Evolutionary conservation across 2,888 invertebrate species (phyloP).

Genomic region (Epicampocera succincta): DNA sequence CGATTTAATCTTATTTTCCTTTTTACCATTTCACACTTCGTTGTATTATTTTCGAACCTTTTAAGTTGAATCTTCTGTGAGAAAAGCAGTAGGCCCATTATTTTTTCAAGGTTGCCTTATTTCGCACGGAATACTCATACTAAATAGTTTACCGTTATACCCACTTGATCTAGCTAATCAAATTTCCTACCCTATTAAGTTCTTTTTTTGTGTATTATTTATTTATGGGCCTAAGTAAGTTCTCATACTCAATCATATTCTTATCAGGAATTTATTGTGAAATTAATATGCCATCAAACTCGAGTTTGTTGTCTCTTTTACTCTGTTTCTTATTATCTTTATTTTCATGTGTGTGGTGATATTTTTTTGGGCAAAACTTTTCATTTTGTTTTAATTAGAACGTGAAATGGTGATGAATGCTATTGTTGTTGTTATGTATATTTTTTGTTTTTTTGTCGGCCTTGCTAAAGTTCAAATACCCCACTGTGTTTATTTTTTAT

Average conservation of each 20-base stretch:
- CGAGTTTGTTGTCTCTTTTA: neutral
- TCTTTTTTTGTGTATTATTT: too few relatives aligned
- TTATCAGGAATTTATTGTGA: conserved; percentile 40
- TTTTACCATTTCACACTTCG: too few relatives aligned
- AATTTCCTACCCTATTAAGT: too few relatives aligned
- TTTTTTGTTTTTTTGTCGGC: conserved; percentile 55
- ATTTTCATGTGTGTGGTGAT: conserved; percentile 12
- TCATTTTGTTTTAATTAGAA: conserved; percentile 68
- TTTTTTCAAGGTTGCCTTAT: too few relatives aligned
- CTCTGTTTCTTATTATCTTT: conserved; percentile 2
- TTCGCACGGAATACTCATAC: too few relatives aligned
- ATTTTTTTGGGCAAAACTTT: conserved; percentile 61
- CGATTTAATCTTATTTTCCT: too few relatives aligned
- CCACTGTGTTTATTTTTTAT: conserved; percentile 48
- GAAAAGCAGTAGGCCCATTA: too few relatives aligned
- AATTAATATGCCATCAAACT: conserved; percentile 31
- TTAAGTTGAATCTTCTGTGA: too few relatives aligned
- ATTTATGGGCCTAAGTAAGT: neutral
- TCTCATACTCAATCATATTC: conserved; percentile 8
- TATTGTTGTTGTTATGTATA: conserved; percentile 6
- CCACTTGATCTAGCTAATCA: too few relatives aligned
- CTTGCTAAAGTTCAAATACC: conserved; percentile 69
- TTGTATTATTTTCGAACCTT: too few relatives aligned
- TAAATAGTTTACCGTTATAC: too few relatives aligned
- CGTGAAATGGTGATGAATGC: conserved; percentile 60